A percentile compares a stretch with the other conserved stretches of the same genome.
Conservation (phyloP, 2,113 vertebrate species). For the Falco punctatus region DNA sequence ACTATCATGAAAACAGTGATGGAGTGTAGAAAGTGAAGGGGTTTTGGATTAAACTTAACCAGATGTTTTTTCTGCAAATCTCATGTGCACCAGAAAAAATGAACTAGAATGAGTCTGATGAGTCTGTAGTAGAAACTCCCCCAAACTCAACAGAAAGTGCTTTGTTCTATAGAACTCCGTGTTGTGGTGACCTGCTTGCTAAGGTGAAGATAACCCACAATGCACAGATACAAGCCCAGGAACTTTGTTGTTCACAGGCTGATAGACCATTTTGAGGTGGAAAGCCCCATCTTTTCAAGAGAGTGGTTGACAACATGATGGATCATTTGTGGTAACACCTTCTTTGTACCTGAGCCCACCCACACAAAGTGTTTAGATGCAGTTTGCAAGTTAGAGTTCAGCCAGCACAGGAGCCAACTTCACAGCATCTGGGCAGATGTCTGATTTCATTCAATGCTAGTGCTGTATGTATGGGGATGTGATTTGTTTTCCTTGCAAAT, state of each 20-base stretch:
- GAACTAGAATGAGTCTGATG: background rate
- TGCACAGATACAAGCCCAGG: background rate
- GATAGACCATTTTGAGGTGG: background rate
- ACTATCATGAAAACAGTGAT: background rate
- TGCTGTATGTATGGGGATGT: background rate
- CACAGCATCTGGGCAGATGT: background rate
- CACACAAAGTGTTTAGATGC: background rate
- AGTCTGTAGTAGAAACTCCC: background rate
- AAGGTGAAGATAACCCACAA: background rate
- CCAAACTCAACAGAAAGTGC: background rate
- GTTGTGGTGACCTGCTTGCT: background rate
- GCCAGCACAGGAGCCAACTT: background rate
- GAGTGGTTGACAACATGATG: background rate
- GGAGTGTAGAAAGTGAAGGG: background rate
- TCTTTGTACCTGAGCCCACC: background rate
- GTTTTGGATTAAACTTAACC: background rate
- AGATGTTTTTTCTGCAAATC: background rate
- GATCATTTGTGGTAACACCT: background rate
- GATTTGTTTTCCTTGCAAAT: constrained; percentile 5
- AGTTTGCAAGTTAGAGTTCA: background rate
- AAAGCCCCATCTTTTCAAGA: background rate
- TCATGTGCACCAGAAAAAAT: background rate
- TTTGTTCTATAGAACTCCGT: background rate
- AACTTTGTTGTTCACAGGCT: background rate
- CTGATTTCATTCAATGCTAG: background rate